phyloP scores from a whole-genome alignment of 2,797 vertebrate species.

The Monodelphis domestica region DNA sequence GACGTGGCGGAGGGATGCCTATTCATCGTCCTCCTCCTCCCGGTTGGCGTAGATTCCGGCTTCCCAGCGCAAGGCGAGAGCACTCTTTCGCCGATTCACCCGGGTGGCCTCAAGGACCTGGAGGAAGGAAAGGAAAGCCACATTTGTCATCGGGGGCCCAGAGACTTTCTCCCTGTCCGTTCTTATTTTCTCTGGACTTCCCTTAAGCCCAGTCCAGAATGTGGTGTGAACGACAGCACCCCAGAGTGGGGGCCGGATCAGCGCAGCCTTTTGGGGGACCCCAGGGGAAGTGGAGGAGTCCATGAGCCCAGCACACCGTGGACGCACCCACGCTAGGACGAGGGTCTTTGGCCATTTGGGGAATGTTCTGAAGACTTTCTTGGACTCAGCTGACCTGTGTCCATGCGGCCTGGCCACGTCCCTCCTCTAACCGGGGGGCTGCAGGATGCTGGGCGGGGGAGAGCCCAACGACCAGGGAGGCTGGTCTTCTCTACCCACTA shows the following conservation, averaged over 20 bases:
- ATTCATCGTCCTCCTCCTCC: constrained; percentile 88
- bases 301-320: neutral
- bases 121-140: constrained; percentile 51
- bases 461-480: neutral
- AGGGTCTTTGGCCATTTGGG: no score
- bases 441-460: neutral
- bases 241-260: neutral
- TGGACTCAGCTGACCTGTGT: no score
- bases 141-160: neutral
- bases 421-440: no score
- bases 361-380: neutral
- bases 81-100: constrained; percentile 96
- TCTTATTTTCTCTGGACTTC: neutral
- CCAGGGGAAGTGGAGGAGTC: neutral
- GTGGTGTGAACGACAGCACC: neutral
- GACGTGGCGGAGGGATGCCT: constrained; percentile 68
- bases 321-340: no score
- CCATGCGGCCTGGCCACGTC: no score
- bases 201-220: neutral
- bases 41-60: constrained; percentile 92
- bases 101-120: constrained; percentile 98
- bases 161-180: neutral
- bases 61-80: constrained; percentile 93
- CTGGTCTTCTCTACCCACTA: neutral
- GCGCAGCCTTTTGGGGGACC: neutral